phyloP scores from a whole-genome alignment of 2,888 invertebrate species.

The Ectropis crepuscularia region DNA sequence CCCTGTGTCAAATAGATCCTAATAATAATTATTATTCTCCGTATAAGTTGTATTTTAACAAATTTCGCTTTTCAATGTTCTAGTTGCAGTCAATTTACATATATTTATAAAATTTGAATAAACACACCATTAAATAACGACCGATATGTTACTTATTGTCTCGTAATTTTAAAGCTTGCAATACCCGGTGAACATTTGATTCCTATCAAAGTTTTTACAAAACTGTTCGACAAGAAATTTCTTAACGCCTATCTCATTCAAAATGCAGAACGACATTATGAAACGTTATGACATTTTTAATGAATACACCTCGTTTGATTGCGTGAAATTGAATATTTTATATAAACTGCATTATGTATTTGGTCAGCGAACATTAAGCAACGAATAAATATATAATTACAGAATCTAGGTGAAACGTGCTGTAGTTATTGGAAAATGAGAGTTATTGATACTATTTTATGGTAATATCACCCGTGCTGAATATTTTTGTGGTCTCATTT shows the following conservation, averaged over 20 bases:
- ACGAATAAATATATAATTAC: slow-evolving; percentile 34
- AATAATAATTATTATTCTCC: too few relatives aligned
- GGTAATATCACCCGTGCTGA: slow-evolving; percentile 6
- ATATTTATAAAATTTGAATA: too few relatives aligned
- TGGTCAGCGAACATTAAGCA: slow-evolving; percentile 33
- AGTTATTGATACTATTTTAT: slow-evolving; percentile 21
- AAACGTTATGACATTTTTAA: slow-evolving; percentile 30
- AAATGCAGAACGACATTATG: slow-evolving; percentile 34
- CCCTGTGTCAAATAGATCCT: too few relatives aligned
- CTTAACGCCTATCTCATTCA: slow-evolving; percentile 35
- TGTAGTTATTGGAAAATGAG: slow-evolving; percentile 27
- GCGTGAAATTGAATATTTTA: slow-evolving; percentile 36
- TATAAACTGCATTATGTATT: slow-evolving; percentile 32
- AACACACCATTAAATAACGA: too few relatives aligned
- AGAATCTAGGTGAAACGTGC: slow-evolving; percentile 34
- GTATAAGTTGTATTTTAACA: too few relatives aligned
- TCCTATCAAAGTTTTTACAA: background rate
- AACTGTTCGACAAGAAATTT: slow-evolving; percentile 22
- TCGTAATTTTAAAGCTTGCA: background rate
- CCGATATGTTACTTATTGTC: too few relatives aligned
- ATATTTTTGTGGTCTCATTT: slow-evolving; percentile 1
- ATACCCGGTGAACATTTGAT: background rate
- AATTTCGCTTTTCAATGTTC: too few relatives aligned
- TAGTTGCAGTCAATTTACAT: too few relatives aligned
- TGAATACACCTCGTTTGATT: slow-evolving; percentile 35